These are phyloP conservation scores for Diorhabda elongata DNA, from an alignment of 1,140 invertebrate species.

Conservation along the genomic window DNA sequence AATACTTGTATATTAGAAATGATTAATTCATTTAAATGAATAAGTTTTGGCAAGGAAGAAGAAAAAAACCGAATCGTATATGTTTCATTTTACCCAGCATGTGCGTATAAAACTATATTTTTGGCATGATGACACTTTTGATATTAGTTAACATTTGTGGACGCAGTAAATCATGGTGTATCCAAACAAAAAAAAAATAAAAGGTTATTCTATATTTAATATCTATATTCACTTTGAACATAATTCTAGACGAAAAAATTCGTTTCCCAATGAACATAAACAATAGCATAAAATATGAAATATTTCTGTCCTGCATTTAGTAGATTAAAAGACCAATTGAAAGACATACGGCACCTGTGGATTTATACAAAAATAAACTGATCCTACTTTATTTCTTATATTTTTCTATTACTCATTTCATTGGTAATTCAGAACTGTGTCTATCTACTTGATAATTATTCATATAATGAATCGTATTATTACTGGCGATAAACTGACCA, in stretches of 20 bases:
- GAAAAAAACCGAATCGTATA: constrained; percentile 16
- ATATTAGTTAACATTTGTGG: constrained; percentile 31
- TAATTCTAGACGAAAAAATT: background rate
- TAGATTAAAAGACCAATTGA: too few species aligned
- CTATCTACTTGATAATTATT: too few species aligned
- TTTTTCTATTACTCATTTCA: too few species aligned
- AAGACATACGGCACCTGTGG: too few species aligned
- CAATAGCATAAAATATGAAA: too few species aligned
- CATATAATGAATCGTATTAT: too few species aligned
- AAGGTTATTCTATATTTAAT: constrained; percentile 21
- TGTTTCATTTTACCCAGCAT: constrained; percentile 20
- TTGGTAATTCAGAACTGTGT: too few species aligned
- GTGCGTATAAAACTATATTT: constrained; percentile 27
- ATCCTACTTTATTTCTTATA: too few species aligned
- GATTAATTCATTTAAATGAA: constrained; percentile 15
- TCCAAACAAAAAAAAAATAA: constrained; percentile 23
- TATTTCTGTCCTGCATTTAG: too few species aligned
- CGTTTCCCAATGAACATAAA: too few species aligned
- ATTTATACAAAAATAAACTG: too few species aligned
- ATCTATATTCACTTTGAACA: constrained; percentile 1
- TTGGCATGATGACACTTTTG: constrained; percentile 32
- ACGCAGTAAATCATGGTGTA: constrained; percentile 29
- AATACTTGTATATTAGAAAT: background rate
- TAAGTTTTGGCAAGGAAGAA: constrained; percentile 11
- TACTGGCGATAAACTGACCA: too few species aligned